Evolutionary conservation across 2,797 vertebrate genomes (phyloP).

Genomic region (Falco columbarius): DNA sequence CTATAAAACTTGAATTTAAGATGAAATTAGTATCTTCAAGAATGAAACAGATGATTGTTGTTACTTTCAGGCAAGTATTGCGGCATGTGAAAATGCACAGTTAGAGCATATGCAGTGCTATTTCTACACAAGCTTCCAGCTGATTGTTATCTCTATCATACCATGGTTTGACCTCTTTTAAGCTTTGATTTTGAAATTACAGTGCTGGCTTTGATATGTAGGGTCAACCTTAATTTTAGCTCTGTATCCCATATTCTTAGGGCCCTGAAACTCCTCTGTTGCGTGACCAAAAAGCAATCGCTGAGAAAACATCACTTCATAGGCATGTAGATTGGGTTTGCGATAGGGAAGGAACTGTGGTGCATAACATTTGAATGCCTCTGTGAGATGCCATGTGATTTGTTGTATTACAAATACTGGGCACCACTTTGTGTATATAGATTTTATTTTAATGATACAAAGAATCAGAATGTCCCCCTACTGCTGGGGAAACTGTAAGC

Average conservation of each 20-base stretch:
- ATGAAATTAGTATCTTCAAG: background rate
- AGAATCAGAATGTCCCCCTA: background rate
- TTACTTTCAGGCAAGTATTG: background rate
- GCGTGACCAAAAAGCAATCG: background rate
- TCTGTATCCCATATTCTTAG: background rate
- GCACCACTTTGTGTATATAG: background rate
- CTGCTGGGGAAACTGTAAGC: background rate
- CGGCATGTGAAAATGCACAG: background rate
- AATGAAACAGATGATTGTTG: background rate
- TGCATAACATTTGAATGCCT: background rate
- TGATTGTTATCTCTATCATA: background rate
- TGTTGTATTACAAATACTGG: background rate
- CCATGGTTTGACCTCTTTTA: background rate
- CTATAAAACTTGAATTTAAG: background rate
- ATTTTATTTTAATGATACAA: background rate
- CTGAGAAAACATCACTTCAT: conserved; percentile 19
- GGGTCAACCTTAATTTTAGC: background rate
- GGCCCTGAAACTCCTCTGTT: background rate
- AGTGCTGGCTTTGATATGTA: background rate
- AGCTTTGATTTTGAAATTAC: background rate
- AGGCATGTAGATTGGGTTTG: background rate
- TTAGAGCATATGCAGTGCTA: background rate
- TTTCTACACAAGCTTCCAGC: background rate
- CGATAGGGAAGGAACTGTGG: background rate
- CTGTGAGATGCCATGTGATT: background rate